Conservation (phyloP, 2,113 vertebrate genomes). For the Nycticryphes semicollaris region DNA sequence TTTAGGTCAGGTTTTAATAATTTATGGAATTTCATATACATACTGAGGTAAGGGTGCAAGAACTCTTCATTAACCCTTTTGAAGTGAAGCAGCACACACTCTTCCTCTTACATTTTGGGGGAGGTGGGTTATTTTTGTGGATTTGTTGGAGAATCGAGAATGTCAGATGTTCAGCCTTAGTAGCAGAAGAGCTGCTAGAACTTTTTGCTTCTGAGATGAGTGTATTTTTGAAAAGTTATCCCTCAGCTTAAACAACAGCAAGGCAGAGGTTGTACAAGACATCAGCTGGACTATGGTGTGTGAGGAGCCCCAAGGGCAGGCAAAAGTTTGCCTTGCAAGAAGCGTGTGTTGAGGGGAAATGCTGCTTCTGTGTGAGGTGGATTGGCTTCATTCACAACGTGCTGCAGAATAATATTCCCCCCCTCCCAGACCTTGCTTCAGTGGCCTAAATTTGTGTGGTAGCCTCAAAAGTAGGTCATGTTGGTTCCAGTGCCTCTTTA, state of each 20-base stretch:
- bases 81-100: not conserved
- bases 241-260: not conserved
- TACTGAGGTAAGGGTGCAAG: not conserved
- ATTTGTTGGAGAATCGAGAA: not conserved
- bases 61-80: not conserved
- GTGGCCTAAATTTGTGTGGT: not conserved
- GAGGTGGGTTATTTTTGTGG: not conserved
- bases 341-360: not conserved
- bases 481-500: not conserved
- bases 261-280: not conserved
- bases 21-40: not conserved
- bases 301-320: not conserved
- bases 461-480: conserved; percentile 23
- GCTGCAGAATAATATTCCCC: not conserved
- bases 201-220: not conserved
- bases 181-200: not conserved
- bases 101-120: not conserved
- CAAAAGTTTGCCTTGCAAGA: not conserved
- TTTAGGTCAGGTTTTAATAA: not conserved
- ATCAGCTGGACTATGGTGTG: not conserved
- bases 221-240: not conserved
- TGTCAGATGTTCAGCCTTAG: not conserved
- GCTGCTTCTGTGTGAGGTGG: not conserved
- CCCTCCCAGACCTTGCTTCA: not conserved
- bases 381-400: not conserved